Evolutionary conservation across 2,888 invertebrate genomes (phyloP), one percentile per base, ranked within the genome.

Genomic region (Margaritifera margaritifera): DNA sequence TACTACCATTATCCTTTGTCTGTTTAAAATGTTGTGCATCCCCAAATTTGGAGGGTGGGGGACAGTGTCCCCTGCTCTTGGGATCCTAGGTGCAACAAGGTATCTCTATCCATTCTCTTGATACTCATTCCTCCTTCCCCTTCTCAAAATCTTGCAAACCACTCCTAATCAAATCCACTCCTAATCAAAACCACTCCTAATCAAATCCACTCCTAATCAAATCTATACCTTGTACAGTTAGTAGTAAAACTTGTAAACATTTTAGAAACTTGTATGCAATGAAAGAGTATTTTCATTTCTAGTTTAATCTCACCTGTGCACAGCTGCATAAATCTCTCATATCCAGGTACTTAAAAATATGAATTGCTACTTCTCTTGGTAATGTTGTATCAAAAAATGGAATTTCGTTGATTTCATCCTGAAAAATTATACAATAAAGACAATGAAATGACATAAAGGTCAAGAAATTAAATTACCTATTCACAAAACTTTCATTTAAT

Each of bases 341-440:
- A 65, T 74, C 77, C 15, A 89, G 79, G 72, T 82, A 75, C 58
- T 84, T 74, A 72, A 89, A 89, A 63, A 89, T 89, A 50, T 86
- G 84, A 18, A 89, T 70, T 8, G 88, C 89, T 20, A 89, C 80
- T 77, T 89, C 89, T 70, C 86, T 77, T 0, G 89, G 86, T 15
- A 88, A 63, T 15, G 79, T 79, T 24, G 82, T 75, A 64, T 88
- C 88, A 83, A 89, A 89, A 76, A 88, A 88, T 60, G 89, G 89
- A 61, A 89, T 86, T 69, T 85, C 86, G 69, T 81, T 86, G 20
- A 86, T 84, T 71, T 87, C 87, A 82, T 86, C 81, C 85, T 85
- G 67, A 55, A 80, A 77, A 63, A 24, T 63, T 66, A 67, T 57
- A 72, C 55, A 11, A 59, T 8, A 56, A 1, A 11, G 42, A 42